Base-by-base conservation (phyloP, 2,113 vertebrate species). In the Mohoua ochrocephala region DNA sequence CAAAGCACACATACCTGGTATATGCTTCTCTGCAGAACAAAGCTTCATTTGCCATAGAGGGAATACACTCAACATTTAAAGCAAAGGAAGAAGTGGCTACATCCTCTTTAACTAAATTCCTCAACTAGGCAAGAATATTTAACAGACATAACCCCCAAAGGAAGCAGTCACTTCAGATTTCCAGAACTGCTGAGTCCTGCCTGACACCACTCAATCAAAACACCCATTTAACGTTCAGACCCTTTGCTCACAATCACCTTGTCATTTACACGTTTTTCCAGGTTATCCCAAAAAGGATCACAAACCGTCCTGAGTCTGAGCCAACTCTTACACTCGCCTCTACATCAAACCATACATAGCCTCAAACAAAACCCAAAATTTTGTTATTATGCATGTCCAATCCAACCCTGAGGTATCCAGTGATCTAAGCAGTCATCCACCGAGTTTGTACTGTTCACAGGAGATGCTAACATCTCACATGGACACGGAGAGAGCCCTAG, bases 41-140 rank as follows among this genome's bases (percentile, higher is more conserved):
- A 49, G 33, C 17, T 75, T 76, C 26, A 69, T 60, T 68, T 65
- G 30, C 49, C 37, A 73, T 9, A 17, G 57, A 90, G 15, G 21
- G 16, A 82, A 78, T 18, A 53, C 8, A 50, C 15, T 15, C 41
- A n/a, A 33, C 8, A 70, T 70, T 45, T n/a, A 68, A 91, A 95
- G 63, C 44, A 71, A 87, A 87, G 56, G 30, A 87, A 89, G 27
- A 56, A 61, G 16, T 53, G 87, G 75, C 69, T 79, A 87, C 47
- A 81, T 4, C 24, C 57, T 75, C 11, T 84, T 78, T 50, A 94
- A 81, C 6, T 81, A 41, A 89, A 91, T 33, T 89, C 20, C 15
- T 81, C 23, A 74, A 15, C 7, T 53, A 77, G 35, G 27, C 73
- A 87, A 84, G 28, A 81, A 78, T 4, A n/a, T 15, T 22, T 42